A percentile compares a stretch with the other conserved stretches of the same genome.
Evolutionary conservation across 1,140 invertebrate genomes (phyloP).

Genomic region (Heliconius congener): DNA sequence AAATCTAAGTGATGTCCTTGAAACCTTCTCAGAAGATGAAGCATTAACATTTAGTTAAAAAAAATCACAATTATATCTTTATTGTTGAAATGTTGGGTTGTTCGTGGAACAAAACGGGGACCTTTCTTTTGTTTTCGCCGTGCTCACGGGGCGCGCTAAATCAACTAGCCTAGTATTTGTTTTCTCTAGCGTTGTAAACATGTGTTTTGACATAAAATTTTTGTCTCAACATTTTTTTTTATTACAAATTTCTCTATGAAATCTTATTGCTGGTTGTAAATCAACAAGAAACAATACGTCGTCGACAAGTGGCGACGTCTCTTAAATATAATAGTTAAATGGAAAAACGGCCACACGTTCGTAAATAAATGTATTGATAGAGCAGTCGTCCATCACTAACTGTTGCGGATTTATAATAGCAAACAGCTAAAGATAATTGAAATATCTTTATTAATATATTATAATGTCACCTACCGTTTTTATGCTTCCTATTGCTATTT

Average conservation of each 20-base stretch:
- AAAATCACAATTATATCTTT: slow-evolving; percentile 66
- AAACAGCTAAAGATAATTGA: neutral
- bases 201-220: slow-evolving; percentile 59
- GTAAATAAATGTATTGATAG: slow-evolving; percentile 33
- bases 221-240: slow-evolving; percentile 41
- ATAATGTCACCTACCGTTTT: neutral
- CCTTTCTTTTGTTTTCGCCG: slow-evolving; percentile 69
- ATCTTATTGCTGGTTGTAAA: slow-evolving; percentile 36
- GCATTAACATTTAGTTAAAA: slow-evolving; percentile 48
- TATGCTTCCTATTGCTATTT: neutral
- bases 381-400: neutral
- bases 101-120: slow-evolving; percentile 54
- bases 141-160: slow-evolving; percentile 55
- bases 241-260: slow-evolving; percentile 26
- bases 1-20: slow-evolving; percentile 59
- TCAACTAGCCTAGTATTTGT: slow-evolving; percentile 59
- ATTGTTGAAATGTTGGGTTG: slow-evolving; percentile 53
- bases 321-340: neutral
- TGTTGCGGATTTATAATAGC: neutral
- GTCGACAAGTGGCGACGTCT: slow-evolving; percentile 36
- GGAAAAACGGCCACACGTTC: slow-evolving; percentile 19
- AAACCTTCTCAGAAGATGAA: slow-evolving; percentile 72
- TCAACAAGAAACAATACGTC: slow-evolving; percentile 26
- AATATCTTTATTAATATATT: neutral
- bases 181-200: slow-evolving; percentile 48